Evolutionary conservation across 2,113 vertebrate genomes (phyloP), one percentile per base, ranked within the genome.

Genomic region (Bucco capensis): DNA sequence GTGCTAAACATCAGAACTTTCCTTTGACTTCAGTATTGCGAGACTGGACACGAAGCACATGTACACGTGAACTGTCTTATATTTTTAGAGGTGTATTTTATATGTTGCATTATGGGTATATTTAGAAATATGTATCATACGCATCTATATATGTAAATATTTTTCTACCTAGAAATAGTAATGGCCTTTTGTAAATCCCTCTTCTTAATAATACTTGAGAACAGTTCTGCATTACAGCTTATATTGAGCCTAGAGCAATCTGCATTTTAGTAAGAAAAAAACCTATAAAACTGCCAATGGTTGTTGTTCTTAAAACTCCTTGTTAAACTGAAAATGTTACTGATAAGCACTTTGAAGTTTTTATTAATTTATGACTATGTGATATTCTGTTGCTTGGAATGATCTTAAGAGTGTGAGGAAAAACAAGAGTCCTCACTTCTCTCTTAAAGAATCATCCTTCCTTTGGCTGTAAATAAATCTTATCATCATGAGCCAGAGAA

Each of bases 81-180:
- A 70, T 84, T 94, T 96, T 92, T 89, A 89, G 58, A 94, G 72
- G 57, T 60, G 15, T 94, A 85, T 91, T 70, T 87, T 94, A 86
- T 69, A 16, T 23, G 14, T 82, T 94, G 47, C n/a, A 44, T 62
- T 69, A 77, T 27, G 80, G 31, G 40, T 75, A 21, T 56, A 75
- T 72, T 64, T 79, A 62, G 72, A 72, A 71, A 62, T 72, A 38
- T 22, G 3, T 44, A 19, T 50, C 3, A 35, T 24, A 46, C 13
- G 19, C 57, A 27, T 50, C 60, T 71, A 27, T 77, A 46, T 31
- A 40, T 33, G 12, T 31, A 66, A 94, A 81, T 76, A 92, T 86
- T 95, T 85, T 97, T 96, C 93, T 96, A 71, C 80, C 30, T 46
- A 80, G 76, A 76, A 73, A 65, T 76, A 95, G 33, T 50, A 84